Conservation (phyloP, 2,888 invertebrate genomes). For the Polietes domitor region DNA sequence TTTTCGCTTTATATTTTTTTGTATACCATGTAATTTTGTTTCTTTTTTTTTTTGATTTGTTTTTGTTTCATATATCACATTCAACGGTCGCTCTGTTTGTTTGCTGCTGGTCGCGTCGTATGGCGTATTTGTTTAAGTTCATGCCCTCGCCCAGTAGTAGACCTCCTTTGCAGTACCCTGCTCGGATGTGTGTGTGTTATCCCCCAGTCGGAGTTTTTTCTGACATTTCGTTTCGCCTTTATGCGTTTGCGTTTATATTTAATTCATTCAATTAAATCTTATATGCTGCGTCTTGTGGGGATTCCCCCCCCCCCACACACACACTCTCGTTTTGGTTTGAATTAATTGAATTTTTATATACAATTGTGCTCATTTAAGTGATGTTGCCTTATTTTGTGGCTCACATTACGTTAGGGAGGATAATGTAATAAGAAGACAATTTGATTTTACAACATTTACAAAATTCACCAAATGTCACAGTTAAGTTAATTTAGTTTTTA, state of each 20-base stretch:
- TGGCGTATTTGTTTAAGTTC: background rate
- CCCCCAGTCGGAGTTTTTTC: background rate
- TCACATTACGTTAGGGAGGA: background rate
- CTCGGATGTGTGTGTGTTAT: background rate
- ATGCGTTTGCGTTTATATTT: constrained; percentile 31
- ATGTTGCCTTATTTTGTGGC: background rate
- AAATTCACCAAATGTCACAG: background rate
- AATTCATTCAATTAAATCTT: constrained; percentile 53
- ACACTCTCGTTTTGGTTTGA: constrained; percentile 8
- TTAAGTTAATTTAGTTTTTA: background rate
- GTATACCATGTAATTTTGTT: constrained; percentile 7
- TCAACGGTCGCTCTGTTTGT: background rate
- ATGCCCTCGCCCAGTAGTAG: background rate
- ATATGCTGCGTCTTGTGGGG: background rate
- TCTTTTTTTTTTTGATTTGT: background rate
- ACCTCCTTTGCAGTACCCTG: background rate
- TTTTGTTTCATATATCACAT: background rate
- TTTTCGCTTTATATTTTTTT: constrained; percentile 27
- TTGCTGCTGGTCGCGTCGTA: background rate
- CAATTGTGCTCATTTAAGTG: background rate
- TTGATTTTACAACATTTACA: background rate
- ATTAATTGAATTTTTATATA: constrained; percentile 17
- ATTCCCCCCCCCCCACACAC: no score
- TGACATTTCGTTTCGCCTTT: background rate
- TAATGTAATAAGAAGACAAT: background rate